Evolutionary conservation across 2,888 invertebrate species (phyloP).

Genomic region (Caenorhabditis japonica): DNA sequence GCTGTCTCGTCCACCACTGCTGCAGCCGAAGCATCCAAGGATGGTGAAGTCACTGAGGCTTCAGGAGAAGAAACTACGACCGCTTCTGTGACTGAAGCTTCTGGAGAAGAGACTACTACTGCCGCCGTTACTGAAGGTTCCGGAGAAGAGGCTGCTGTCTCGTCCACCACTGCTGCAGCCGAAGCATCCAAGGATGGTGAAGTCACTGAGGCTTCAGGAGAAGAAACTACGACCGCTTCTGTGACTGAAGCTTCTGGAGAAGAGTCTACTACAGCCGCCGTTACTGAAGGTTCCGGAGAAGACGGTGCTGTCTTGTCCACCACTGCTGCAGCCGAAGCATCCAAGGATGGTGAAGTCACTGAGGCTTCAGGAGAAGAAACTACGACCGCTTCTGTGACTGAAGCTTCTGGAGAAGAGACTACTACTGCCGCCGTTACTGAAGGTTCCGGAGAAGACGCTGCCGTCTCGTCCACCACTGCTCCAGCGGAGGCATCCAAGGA

Average conservation of each 20-base stretch:
- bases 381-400: no score
- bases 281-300: no score
- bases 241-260: no score
- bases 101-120: constrained; percentile 24
- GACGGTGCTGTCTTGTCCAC: no score
- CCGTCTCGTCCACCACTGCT: constrained; percentile 1
- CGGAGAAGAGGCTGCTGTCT: constrained; percentile 49
- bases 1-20: constrained; percentile 10
- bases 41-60: background rate
- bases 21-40: constrained; percentile 21
- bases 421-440: constrained; percentile 7
- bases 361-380: no score
- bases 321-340: no score
- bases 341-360: no score
- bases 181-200: constrained; percentile 34
- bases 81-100: background rate
- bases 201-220: no score
- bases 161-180: constrained; percentile 7
- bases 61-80: no score
- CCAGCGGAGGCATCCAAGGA: background rate
- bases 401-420: no score
- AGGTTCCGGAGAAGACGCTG: constrained; percentile 11
- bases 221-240: no score
- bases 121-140: constrained; percentile 29
- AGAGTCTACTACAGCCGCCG: no score